Conservation (phyloP, 2,797 vertebrate genomes). For the Hydrocynus forskahlii region DNA sequence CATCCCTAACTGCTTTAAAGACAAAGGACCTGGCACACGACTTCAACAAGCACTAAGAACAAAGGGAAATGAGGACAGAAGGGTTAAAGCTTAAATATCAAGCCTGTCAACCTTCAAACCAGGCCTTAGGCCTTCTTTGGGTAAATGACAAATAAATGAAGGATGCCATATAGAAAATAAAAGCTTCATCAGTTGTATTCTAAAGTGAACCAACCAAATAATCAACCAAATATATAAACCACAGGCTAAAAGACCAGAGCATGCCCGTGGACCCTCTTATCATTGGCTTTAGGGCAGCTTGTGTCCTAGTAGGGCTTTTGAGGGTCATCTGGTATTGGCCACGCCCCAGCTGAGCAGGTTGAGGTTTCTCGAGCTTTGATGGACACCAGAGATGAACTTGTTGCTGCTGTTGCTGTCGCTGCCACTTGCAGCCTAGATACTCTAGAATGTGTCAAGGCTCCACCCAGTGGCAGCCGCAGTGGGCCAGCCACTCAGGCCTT, state of each 20-base stretch:
- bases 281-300: constrained; percentile 24
- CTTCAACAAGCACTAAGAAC: constrained; percentile 24
- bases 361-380: constrained; percentile 38
- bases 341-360: constrained; percentile 35
- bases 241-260: constrained; percentile 29
- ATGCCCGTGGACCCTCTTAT: constrained; percentile 25
- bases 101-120: constrained; percentile 39
- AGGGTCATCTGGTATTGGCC: constrained; percentile 43
- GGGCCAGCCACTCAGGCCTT: constrained; percentile 84
- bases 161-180: constrained; percentile 21
- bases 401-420: constrained; percentile 20
- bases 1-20: constrained; percentile 41
- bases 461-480: neutral
- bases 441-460: neutral
- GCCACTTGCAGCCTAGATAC: neutral
- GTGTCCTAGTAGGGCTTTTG: constrained; percentile 18
- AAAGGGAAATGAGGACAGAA: constrained; percentile 33
- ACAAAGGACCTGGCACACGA: constrained; percentile 30
- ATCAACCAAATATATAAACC: constrained; percentile 3
- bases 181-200: constrained; percentile 18
- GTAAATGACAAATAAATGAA: neutral
- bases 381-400: constrained; percentile 24
- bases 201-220: constrained; percentile 19
- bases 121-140: constrained; percentile 38
- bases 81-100: constrained; percentile 57